Conservation (phyloP, 2,797 vertebrate species). For the Nannoperca obscura region DNA sequence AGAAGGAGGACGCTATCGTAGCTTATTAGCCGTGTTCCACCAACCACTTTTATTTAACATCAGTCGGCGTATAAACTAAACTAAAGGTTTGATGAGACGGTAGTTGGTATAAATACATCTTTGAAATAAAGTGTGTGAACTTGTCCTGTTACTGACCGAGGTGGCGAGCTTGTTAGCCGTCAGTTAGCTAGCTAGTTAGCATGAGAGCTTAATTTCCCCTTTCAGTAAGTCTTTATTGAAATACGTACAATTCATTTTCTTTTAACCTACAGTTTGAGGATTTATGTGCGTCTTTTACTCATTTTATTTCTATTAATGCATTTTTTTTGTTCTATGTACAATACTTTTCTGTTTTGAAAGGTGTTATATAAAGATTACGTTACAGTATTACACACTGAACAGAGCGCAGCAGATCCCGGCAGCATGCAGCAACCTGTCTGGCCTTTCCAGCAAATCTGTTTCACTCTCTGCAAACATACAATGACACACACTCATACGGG, state of each 20-base stretch:
- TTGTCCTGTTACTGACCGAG: not conserved
- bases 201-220: not conserved
- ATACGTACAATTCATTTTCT: not conserved
- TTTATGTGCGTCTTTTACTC: not conserved
- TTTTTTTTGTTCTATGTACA: slow-evolving; percentile 8
- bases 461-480: slow-evolving; percentile 59
- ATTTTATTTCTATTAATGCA: not conserved
- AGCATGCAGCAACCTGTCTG: slow-evolving; percentile 57
- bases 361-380: slow-evolving; percentile 59
- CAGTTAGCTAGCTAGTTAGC: not conserved
- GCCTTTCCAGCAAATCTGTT: slow-evolving; percentile 60
- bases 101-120: not conserved
- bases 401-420: slow-evolving; percentile 42
- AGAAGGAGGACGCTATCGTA: not conserved
- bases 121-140: not conserved
- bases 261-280: not conserved
- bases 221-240: not conserved
- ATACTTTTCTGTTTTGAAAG: slow-evolving; percentile 5
- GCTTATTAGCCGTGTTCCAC: not conserved
- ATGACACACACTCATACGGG: slow-evolving; percentile 36
- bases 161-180: not conserved
- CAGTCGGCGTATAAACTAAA: not conserved
- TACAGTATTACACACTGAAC: slow-evolving; percentile 43
- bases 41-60: not conserved
- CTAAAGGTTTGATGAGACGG: not conserved